These are phyloP conservation scores for Temnothorax longispinosus DNA, from an alignment of 1,140 invertebrate genomes.

Conservation along the genomic window DNA sequence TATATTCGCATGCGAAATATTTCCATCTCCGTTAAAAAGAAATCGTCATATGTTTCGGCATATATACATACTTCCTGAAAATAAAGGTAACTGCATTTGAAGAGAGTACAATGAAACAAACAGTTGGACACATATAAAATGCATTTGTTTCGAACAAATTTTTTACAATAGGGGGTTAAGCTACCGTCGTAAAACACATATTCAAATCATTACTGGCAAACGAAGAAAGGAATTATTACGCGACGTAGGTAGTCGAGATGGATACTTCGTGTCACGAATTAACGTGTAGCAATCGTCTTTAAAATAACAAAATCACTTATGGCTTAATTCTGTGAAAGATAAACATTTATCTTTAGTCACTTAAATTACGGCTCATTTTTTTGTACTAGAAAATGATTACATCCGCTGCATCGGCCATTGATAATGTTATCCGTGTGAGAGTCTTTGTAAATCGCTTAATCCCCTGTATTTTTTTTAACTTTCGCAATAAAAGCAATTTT, in stretches of 20 bases:
- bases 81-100: constrained; percentile 45
- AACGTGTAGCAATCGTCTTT: constrained; percentile 23
- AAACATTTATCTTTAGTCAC: constrained; percentile 57
- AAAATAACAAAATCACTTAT: constrained; percentile 63
- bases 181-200: constrained; percentile 44
- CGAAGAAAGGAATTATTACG: constrained; percentile 14
- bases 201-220: constrained; percentile 6
- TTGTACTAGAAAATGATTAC: constrained; percentile 71
- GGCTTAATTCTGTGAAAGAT: constrained; percentile 47
- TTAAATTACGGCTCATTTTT: constrained; percentile 67
- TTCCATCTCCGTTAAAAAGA: constrained; percentile 55
- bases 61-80: constrained; percentile 37
- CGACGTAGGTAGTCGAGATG: constrained; percentile 25
- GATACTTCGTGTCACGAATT: constrained; percentile 3
- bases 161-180: constrained; percentile 68
- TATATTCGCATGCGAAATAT: constrained; percentile 27
- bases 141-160: constrained; percentile 69
- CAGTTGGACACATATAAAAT: constrained; percentile 66
- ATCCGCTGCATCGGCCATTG: not conserved
- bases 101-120: constrained; percentile 63
- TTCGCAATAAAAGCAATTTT: constrained; percentile 60
- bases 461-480: constrained; percentile 57
- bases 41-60: not conserved
- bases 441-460: constrained; percentile 60
- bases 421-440: constrained; percentile 11